Base-by-base conservation (phyloP, 1,140 invertebrate species). In the Sycophaga agraensis region DNA sequence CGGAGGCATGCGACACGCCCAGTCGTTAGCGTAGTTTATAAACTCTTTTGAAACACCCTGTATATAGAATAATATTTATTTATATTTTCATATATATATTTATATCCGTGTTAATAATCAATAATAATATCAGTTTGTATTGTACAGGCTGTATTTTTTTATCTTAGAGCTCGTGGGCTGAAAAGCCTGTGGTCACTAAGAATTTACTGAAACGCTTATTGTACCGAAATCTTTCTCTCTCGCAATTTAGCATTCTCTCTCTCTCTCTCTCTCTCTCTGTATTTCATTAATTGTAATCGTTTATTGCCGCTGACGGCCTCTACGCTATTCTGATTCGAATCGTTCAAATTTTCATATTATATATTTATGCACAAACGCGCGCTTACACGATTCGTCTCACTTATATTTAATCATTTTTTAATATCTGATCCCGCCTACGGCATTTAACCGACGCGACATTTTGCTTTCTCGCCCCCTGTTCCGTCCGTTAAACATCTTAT, bases 51-150 rank as follows among this genome's bases (percentile, higher is more conserved):
- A 75, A 75, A 77, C 77, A 79, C 76, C 74, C 77, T 77, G 74
- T 77, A 69, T 74, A 74, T 73, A 72, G 67, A 77, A 74, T 70
- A 73, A 70, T 73, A 72, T 70, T 68, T 70, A 72, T 72, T 66
- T 66, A 67, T 68, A 68, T 70, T 54, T 68, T 66, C 57, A 61
- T 67, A 64, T 67, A 66, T 69, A 67, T 66, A 64, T 63, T 68
- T 69, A 67, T 66, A 66, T 66, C 65, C 72, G 64, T 70, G 73
- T 70, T 73, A 78, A 76, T 79, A 75, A 73, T 75, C 70, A 78
- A 76, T 78, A 74, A 66, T 71, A 72, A 77, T 79, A 79, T 79
- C 72, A 74, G 74, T 78, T 78, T 78, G 76, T 79, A 78, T 77
- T 73, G 71, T 77, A 78, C 76, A 78, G 72, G 71, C 73, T 77